Percentiles rank a stretch among this genome's conserved stretches.
These are phyloP conservation scores for Meganola albula DNA, from an alignment of 2,888 invertebrate species.

Conservation along the genomic window DNA sequence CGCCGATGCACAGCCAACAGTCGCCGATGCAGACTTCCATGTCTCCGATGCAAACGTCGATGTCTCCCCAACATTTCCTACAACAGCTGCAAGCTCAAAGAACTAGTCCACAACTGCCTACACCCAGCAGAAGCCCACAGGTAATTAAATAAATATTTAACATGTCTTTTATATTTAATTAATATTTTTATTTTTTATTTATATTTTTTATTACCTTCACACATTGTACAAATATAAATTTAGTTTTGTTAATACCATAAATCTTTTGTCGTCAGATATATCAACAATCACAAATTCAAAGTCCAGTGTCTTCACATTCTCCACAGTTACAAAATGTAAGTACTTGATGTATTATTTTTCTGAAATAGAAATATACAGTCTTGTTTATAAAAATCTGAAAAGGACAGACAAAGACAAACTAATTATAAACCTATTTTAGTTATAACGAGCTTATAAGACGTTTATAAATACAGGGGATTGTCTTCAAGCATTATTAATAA, in stretches of 20 bases:
- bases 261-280: no score
- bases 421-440: neutral
- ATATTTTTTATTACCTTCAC: no score
- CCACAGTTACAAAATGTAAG: conserved; percentile 70
- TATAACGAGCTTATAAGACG: no score
- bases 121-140: conserved; percentile 72
- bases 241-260: no score
- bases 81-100: conserved; percentile 65
- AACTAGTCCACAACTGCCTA: conserved; percentile 67
- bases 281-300: conserved; percentile 71
- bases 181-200: no score
- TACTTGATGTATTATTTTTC: conserved; percentile 8
- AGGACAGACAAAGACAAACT: neutral
- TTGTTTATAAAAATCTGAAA: neutral
- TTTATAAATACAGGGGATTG: no score
- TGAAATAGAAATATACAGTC: neutral
- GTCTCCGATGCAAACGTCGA: conserved; percentile 51
- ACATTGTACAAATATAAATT: no score
- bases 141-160: no score
- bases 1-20: conserved; percentile 54
- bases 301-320: conserved; percentile 68
- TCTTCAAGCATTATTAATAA: no score
- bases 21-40: conserved; percentile 55
- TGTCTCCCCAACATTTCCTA: conserved; percentile 52
- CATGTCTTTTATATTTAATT: neutral